Evolutionary conservation across 2,888 invertebrate species (phyloP).

Genomic region (Synanthedon formicaeformis): DNA sequence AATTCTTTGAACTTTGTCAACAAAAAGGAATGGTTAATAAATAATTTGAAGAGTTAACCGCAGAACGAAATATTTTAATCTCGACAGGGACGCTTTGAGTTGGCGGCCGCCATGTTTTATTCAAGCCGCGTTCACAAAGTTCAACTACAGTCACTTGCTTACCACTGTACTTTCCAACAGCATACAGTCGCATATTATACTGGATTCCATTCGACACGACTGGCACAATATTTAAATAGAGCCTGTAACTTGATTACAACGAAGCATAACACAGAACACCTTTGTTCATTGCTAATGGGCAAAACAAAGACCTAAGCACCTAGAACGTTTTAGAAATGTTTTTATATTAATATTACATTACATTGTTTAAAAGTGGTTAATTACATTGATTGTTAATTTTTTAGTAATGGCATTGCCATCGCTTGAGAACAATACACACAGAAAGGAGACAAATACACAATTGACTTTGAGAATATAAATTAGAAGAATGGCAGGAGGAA

Average conservation of each 20-base stretch:
- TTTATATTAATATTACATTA: slow-evolving; percentile 3
- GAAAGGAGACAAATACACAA: too few relatives aligned
- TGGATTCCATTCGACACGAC: background rate
- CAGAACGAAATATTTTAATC: slow-evolving; percentile 60
- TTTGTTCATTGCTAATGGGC: slow-evolving; percentile 13
- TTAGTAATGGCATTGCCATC: too few relatives aligned
- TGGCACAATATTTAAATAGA: background rate
- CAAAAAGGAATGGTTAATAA: slow-evolving; percentile 42
- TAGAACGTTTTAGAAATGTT: slow-evolving; percentile 6
- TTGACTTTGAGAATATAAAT: too few relatives aligned
- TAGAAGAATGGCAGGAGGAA: too few relatives aligned
- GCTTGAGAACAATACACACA: too few relatives aligned
- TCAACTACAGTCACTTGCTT: slow-evolving; percentile 14
- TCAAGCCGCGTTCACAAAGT: slow-evolving; percentile 35
- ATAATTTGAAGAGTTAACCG: slow-evolving; percentile 55
- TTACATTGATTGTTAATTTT: too few relatives aligned
- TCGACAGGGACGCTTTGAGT: slow-evolving; percentile 42
- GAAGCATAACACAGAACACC: slow-evolving; percentile 5
- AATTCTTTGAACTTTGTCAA: slow-evolving; percentile 20
- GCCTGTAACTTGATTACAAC: background rate
- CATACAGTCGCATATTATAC: background rate
- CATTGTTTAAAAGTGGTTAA: too few relatives aligned
- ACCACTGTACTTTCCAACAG: slow-evolving; percentile 1
- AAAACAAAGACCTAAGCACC: slow-evolving; percentile 8
- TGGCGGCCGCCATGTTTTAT: slow-evolving; percentile 46